Percentiles rank a stretch among this genome's conserved stretches.
Conservation (phyloP, 1,140 invertebrate genomes). For the Rhynchophorus ferrugineus region DNA sequence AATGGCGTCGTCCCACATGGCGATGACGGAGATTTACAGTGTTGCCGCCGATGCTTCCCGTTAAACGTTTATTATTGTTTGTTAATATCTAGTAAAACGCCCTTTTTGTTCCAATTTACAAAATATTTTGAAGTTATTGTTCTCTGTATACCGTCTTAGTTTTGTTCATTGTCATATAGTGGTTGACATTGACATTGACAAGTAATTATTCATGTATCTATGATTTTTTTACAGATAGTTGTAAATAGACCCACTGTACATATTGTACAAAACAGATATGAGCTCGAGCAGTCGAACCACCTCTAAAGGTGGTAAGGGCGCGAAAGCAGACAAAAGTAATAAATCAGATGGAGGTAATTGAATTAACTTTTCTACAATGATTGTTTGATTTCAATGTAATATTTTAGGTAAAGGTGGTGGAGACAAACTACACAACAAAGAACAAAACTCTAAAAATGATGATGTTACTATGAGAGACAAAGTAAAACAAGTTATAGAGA, state of each 20-base stretch:
- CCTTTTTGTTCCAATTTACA: neutral
- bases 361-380: neutral
- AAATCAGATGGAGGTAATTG: constrained; percentile 34
- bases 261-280: constrained; percentile 42
- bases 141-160: neutral
- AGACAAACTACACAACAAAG: constrained; percentile 33
- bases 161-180: neutral
- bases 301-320: constrained; percentile 41
- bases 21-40: constrained; percentile 22
- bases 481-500: constrained; percentile 72
- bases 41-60: constrained; percentile 20
- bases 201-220: constrained; percentile 7
- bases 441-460: constrained; percentile 29
- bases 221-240: constrained; percentile 36
- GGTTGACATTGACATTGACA: constrained; percentile 6
- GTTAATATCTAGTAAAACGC: neutral
- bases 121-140: neutral
- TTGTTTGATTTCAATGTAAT: neutral
- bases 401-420: constrained; percentile 30
- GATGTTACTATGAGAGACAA: constrained; percentile 47
- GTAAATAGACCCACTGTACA: constrained; percentile 43
- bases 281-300: constrained; percentile 42
- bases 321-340: constrained; percentile 39
- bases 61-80: constrained; percentile 14
- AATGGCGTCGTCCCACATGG: constrained; percentile 43